Evolutionary conservation across 2,113 vertebrate genomes (phyloP).

Genomic region (Hyla sarda): DNA sequence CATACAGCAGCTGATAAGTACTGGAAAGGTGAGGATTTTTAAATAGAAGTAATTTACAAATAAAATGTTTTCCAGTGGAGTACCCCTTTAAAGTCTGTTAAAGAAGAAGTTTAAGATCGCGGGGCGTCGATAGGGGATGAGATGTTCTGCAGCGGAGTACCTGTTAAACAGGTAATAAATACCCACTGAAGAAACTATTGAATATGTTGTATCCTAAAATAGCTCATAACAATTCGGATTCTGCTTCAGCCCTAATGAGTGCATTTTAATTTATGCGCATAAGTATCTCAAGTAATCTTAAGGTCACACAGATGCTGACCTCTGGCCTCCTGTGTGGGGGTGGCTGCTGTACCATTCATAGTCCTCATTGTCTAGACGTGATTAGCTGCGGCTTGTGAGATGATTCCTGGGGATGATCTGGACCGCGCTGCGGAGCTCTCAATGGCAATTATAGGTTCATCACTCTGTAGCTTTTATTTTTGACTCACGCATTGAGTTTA

Average conservation of each 20-base stretch:
- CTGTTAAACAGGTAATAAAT: too few relatives aligned
- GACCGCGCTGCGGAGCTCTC: not conserved
- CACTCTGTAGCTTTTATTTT: not conserved
- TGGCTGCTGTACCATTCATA: not conserved
- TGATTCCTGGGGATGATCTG: not conserved
- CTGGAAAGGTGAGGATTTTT: too few relatives aligned
- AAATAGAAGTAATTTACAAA: too few relatives aligned
- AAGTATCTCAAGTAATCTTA: not conserved
- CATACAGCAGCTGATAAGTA: too few relatives aligned
- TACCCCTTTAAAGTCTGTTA: too few relatives aligned
- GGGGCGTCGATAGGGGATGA: too few relatives aligned
- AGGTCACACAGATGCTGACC: not conserved
- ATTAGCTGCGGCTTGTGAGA: not conserved
- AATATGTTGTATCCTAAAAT: not conserved
- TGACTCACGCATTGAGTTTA: too few relatives aligned
- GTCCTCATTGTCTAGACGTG: not conserved
- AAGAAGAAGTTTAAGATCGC: too few relatives aligned
- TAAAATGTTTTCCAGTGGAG: too few relatives aligned
- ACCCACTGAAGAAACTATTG: too few relatives aligned
- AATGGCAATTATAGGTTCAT: not conserved
- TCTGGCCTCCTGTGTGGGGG: conserved; percentile 1
- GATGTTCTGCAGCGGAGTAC: too few relatives aligned
- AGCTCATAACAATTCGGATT: not conserved
- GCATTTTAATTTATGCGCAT: not conserved
- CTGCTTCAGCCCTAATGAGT: not conserved